Evolutionary conservation across 2,888 invertebrate species (phyloP).

Genomic region (Zaprionus obscuricornis): DNA sequence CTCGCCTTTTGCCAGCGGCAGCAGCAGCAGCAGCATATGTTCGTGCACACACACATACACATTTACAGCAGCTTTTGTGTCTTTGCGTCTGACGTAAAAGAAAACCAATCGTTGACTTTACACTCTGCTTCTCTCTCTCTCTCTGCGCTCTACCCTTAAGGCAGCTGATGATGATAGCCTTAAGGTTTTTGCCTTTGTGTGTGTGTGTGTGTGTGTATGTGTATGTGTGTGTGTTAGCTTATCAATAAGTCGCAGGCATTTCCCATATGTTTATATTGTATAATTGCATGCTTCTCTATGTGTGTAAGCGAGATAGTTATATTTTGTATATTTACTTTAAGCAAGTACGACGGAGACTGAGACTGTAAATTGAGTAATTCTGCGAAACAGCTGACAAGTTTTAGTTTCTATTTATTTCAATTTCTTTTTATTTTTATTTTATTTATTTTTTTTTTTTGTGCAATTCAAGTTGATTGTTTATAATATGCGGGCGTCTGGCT

Average conservation of each 20-base stretch:
- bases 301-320: neutral
- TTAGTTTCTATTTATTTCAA: slow-evolving; percentile 4
- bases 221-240: slow-evolving; percentile 32
- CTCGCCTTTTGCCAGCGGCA: no score
- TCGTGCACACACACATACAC: slow-evolving; percentile 27
- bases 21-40: slow-evolving; percentile 59
- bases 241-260: slow-evolving; percentile 47
- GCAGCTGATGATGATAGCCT: slow-evolving; percentile 53
- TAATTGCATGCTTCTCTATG: slow-evolving; percentile 39
- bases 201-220: slow-evolving; percentile 2
- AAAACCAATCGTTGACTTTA: slow-evolving; percentile 24
- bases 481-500: no score
- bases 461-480: no score
- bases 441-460: no score
- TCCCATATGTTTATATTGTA: slow-evolving; percentile 56
- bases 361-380: slow-evolving; percentile 18
- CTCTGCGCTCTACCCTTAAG: slow-evolving; percentile 11
- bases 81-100: slow-evolving; percentile 42
- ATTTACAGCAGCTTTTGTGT: neutral
- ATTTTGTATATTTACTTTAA: slow-evolving; percentile 25
- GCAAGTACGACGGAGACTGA: neutral
- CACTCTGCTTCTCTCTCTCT: slow-evolving; percentile 5
- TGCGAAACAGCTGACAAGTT: slow-evolving; percentile 57
- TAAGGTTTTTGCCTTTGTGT: slow-evolving; percentile 38
- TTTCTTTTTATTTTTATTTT: no score